phyloP scores from a whole-genome alignment of 2,113 vertebrate genomes.

The Chitala chitala region DNA sequence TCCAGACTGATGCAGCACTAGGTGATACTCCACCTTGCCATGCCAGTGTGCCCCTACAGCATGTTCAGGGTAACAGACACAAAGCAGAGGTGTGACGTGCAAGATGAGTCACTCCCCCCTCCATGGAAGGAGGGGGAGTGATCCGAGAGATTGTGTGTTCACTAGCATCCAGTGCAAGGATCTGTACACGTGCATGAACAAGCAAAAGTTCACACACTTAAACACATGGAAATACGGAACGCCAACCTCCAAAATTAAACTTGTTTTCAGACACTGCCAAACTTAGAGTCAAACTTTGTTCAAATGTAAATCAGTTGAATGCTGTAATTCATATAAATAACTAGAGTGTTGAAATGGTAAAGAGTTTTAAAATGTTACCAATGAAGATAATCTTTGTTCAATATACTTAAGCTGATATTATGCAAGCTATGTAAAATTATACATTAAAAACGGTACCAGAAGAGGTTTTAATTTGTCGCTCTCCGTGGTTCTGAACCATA shows the following conservation, averaged over 20 bases:
- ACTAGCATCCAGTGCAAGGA: background rate
- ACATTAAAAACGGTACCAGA: constrained; percentile 9
- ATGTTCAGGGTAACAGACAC: background rate
- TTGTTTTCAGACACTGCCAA: too few relatives aligned
- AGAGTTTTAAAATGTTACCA: too few relatives aligned
- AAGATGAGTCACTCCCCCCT: constrained; percentile 9
- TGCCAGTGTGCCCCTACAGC: background rate
- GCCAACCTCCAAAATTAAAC: too few relatives aligned
- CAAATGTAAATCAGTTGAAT: too few relatives aligned
- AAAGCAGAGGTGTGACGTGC: constrained; percentile 5
- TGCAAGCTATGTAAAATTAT: background rate
- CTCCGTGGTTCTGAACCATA: constrained; percentile 39
- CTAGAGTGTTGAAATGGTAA: too few relatives aligned
- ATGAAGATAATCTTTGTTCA: background rate
- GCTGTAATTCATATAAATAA: too few relatives aligned
- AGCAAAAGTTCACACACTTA: background rate
- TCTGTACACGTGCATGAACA: background rate
- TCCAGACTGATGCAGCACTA: background rate
- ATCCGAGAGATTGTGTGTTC: too few relatives aligned
- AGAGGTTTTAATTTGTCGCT: constrained; percentile 21
- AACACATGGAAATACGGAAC: too few relatives aligned
- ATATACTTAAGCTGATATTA: background rate
- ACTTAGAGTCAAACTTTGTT: too few relatives aligned
- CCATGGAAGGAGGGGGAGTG: background rate
- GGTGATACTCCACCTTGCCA: background rate